phyloP scores from a whole-genome alignment of 2,888 invertebrate species.

The Leptothorax acervorum region DNA sequence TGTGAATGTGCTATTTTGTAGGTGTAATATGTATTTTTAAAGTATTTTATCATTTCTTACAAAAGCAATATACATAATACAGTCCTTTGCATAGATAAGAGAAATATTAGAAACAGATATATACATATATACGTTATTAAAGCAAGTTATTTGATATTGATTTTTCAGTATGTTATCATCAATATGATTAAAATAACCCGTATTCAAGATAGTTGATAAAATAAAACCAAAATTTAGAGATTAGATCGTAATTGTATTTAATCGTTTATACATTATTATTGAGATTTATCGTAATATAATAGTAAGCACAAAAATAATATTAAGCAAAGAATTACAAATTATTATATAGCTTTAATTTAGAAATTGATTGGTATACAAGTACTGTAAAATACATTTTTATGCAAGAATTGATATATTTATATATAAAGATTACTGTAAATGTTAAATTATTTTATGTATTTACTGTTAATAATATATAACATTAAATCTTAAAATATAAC shows the following conservation, averaged over 20 bases:
- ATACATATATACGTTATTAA: not conserved
- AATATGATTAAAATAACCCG: not conserved
- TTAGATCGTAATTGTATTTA: not conserved
- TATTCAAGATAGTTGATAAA: not conserved
- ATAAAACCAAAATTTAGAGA: not conserved
- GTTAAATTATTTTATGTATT: not conserved
- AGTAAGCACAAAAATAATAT: not conserved
- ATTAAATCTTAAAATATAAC: not conserved
- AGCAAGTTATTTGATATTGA: not conserved
- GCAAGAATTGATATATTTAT: not conserved
- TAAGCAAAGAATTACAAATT: not conserved
- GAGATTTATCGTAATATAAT: not conserved
- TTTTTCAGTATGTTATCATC: not conserved
- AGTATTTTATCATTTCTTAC: not conserved
- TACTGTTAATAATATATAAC: not conserved
- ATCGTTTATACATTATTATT: not conserved
- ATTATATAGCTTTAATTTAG: not conserved
- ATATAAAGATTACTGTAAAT: not conserved
- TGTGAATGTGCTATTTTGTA: not conserved
- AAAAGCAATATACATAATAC: not conserved
- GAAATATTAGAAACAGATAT: not conserved
- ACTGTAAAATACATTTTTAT: not conserved
- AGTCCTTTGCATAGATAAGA: not conserved
- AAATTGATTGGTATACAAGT: not conserved
- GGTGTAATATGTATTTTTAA: not conserved